These are phyloP conservation scores for Scartelaos histophorus DNA, from an alignment of 2,113 vertebrate species.

Conservation along the genomic window DNA sequence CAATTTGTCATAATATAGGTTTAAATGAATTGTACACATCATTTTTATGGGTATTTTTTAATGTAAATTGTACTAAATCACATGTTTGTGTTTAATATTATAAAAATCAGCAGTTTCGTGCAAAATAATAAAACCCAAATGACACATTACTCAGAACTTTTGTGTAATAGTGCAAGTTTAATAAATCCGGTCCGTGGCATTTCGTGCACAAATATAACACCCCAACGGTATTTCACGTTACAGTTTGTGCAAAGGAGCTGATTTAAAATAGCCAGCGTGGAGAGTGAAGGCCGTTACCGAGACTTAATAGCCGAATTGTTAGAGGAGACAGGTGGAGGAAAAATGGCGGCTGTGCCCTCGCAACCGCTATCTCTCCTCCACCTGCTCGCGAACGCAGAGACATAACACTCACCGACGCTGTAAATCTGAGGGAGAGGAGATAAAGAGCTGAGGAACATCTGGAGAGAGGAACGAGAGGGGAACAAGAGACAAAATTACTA, in stretches of 20 bases:
- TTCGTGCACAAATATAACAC: no score
- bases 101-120: no score
- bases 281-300: not conserved
- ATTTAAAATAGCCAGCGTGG: not conserved
- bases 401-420: slow-evolving; percentile 37
- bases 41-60: no score
- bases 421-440: slow-evolving; percentile 30
- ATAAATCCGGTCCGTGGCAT: no score
- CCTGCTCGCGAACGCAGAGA: slow-evolving; percentile 31
- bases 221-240: not conserved
- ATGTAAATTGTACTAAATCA: no score
- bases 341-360: slow-evolving; percentile 38
- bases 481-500: not conserved
- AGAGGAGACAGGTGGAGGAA: slow-evolving; percentile 31
- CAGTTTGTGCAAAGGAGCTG: not conserved
- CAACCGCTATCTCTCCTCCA: slow-evolving; percentile 31
- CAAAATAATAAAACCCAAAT: no score
- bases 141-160: no score
- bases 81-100: no score
- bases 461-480: not conserved
- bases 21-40: no score
- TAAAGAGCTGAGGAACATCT: slow-evolving; percentile 12
- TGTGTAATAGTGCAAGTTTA: no score
- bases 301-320: slow-evolving; percentile 6
- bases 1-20: no score